A percentile compares a stretch with the other conserved stretches of the same genome.
Conservation (phyloP, 2,113 vertebrate genomes). For the Paramisgurnus dabryanus region DNA sequence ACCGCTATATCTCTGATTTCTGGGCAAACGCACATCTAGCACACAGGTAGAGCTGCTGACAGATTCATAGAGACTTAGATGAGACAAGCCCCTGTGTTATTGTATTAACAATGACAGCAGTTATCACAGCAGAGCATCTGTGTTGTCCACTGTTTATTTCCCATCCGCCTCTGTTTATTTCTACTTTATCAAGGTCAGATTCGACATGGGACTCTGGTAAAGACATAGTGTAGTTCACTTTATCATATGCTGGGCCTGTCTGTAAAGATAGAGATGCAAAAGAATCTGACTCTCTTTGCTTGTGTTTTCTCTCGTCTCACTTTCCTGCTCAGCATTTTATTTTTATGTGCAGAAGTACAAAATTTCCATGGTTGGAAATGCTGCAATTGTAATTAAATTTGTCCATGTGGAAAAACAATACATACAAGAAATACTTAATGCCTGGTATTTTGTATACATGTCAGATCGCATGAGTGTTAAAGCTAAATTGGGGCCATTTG, state of each 20-base stretch:
- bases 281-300: conserved; percentile 46
- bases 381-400: conserved; percentile 66
- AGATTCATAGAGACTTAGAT: neutral
- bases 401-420: conserved; percentile 77
- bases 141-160: conserved; percentile 39
- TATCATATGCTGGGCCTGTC: conserved; percentile 40
- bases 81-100: conserved; percentile 1
- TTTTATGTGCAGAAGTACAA: conserved; percentile 21
- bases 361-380: conserved; percentile 52
- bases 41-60: conserved; percentile 27
- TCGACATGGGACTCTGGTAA: neutral
- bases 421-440: conserved; percentile 68
- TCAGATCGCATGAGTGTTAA: conserved; percentile 72
- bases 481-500: conserved; percentile 72
- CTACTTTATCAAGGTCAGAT: conserved; percentile 45
- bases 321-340: conserved; percentile 9
- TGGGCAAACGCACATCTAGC: neutral
- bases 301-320: conserved; percentile 42
- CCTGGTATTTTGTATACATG: conserved; percentile 76
- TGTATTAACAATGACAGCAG: conserved; percentile 19
- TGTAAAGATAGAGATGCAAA: neutral
- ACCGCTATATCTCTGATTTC: conserved; percentile 48
- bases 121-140: conserved; percentile 7
- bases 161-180: conserved; percentile 10
- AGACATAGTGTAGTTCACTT: neutral